Base-by-base conservation (phyloP, 1,140 invertebrate genomes). In the Drosophila hydei region DNA sequence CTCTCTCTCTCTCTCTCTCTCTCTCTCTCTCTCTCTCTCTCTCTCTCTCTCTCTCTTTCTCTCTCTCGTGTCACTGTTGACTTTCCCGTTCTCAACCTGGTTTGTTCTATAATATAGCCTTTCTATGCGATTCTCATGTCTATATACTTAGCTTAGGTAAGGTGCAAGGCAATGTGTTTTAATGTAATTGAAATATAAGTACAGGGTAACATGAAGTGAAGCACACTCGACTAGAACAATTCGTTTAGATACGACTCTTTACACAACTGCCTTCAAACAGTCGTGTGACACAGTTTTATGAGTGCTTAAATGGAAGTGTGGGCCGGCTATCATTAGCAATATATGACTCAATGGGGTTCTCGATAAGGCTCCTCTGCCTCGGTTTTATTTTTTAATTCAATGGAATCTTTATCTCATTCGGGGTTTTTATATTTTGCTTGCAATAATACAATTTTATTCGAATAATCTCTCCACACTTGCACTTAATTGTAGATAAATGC, bases 391-490 rank as follows among this genome's bases (percentile, higher is more conserved):
- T 30, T 45, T 4, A 1, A 27, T 59, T 45, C 38, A 43, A 56
- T 38, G 40, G 43, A 56, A 30, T 43, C 25, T 27, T 59, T 19
- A 59, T 43, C 42, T n/a, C 16, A 16, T 30, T 38, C n/a, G 38
- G 25, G 21, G 48, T 27, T 25, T 7, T 18, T n/a, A 45, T 56
- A 42, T 23, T 56, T 56, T 25, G 36, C 52, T 14, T 42, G 4
- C 5, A 42, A 42, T 42, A 4, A 42, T 42, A 7, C 6, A 42
- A 11, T 16, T 14, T 11, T 33, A 33, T 33, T 8, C 3, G 30
- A 11, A 33, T 33, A 33, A 33, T 33, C 30, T 33, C 11, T 33
- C 30, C 11, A 11, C 30, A 33, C 30, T 33, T 33, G 30, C 12
- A 11, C 30, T 33, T 12, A 33, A 33, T 11, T 33, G 30, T 11